Evolutionary conservation across 2,113 vertebrate species (phyloP), one percentile per base, ranked within the genome.

Genomic region (Rhinogobius similis): DNA sequence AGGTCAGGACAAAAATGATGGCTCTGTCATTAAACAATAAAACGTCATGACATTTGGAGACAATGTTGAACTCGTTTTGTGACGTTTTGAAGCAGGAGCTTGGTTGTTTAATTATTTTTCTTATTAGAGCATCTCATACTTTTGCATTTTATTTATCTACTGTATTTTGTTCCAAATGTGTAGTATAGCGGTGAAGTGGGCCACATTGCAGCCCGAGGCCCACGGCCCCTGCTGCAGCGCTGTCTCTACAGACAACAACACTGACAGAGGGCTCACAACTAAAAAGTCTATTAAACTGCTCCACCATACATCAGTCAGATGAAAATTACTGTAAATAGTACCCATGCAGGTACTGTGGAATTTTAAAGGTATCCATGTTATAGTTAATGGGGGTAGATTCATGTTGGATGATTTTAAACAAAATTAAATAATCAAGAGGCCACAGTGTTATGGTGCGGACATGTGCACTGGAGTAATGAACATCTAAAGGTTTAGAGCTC

Each of bases 121-220:
- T 61, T 61, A n/a, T 61, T 20, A 12, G 29, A 61, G 10, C 29
- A 38, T n/a, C 41, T 23, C 36, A 62, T 29, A 58, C 48, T 26
- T n/a, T n/a, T 70, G 69, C 36, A 32, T 75, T 27, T 75, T 14
- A 32, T 75, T 36, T 76, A 3, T 26, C 26, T 26, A 55, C 48
- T 24, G 2, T 38, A 72, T 69, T 67, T 66, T 26, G 68, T 67
- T 71, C 52, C 72, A 52, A 64, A 13, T 67, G 62, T 74, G 58
- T 70, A 78, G 18, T 55, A 62, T n/a, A n/a, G n/a, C 85, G 65
- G 78, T 77, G 69, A 92, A 89, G 87, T 90, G 82, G 90, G 84
- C 73, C 89, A 89, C 74, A 82, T 63, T 81, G 70, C 75, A 81
- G 83, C 88, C 87, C 66, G 41, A 84, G 90, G 89, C 81, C 55